Conservation (phyloP, 2,797 vertebrate species). For the Sus cebifrons region DNA sequence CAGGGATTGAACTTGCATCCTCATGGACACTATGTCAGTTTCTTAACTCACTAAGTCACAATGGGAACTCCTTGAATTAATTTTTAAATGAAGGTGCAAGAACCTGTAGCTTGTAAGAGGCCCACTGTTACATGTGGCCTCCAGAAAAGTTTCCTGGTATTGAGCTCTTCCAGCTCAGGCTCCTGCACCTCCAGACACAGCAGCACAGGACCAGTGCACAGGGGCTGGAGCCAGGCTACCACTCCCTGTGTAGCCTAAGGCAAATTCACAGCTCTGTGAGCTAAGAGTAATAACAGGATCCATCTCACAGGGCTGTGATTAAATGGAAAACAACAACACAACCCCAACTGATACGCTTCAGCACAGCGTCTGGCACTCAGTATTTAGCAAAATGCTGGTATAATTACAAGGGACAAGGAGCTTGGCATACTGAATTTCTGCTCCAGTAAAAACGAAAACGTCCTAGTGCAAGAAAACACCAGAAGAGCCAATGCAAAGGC, state of each 20-base stretch:
- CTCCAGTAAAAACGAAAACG: not conserved
- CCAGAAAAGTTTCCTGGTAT: not conserved
- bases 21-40: too few relatives aligned
- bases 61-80: not conserved
- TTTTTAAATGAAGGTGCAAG: constrained; percentile 54
- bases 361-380: not conserved
- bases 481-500: not conserved
- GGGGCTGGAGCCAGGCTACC: not conserved
- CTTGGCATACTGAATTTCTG: not conserved
- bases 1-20: too few relatives aligned
- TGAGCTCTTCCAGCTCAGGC: not conserved
- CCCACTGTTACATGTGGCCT: not conserved
- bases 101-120: not conserved
- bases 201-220: not conserved
- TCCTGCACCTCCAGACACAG: not conserved
- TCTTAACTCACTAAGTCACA: too few relatives aligned
- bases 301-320: not conserved
- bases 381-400: not conserved
- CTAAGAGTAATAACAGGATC: not conserved
- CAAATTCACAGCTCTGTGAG: not conserved
- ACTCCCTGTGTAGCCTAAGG: not conserved
- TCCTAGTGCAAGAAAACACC: not conserved
- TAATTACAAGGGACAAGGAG: not conserved
- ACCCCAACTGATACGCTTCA: not conserved
- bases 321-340: not conserved